Percentiles rank a stretch among this genome's conserved stretches.
phyloP scores from a whole-genome alignment of 1,140 invertebrate genomes.

The Anthonomus grandis region DNA sequence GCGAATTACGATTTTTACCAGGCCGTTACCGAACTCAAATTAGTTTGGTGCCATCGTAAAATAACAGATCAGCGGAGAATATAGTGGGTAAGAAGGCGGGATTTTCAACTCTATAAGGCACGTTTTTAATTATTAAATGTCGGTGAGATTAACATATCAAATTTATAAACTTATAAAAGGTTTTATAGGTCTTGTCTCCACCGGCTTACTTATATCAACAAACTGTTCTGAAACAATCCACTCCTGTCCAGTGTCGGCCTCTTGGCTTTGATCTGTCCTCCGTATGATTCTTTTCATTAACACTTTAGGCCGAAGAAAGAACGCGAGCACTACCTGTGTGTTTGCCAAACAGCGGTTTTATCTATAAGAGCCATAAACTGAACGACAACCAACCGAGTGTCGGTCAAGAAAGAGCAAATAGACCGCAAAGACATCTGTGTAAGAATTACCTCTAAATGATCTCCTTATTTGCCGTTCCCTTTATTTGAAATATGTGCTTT shows the following conservation, averaged over 20 bases:
- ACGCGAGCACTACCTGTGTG: conserved; percentile 26
- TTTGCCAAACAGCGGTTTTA: conserved; percentile 20
- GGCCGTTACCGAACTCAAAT: background rate
- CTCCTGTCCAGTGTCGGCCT: conserved; percentile 1
- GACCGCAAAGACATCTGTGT: conserved; percentile 5
- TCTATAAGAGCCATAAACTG: conserved; percentile 13
- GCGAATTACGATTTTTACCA: conserved; percentile 15
- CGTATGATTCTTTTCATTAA: conserved; percentile 31
- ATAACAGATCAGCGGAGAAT: background rate
- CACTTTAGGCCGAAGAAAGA: conserved; percentile 25
- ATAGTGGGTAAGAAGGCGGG: too few species aligned
- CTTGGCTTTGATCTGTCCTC: conserved; percentile 6
- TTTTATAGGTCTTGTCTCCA: too few species aligned
- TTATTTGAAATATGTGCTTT: too few species aligned
- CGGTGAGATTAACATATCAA: too few species aligned
- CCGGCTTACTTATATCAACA: too few species aligned
- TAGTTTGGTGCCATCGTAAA: background rate
- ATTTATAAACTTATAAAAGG: too few species aligned
- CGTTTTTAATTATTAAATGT: too few species aligned
- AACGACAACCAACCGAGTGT: conserved; percentile 13
- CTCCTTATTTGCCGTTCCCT: too few species aligned
- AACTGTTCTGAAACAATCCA: too few species aligned
- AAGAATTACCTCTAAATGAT: conserved; percentile 8
- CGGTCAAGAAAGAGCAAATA: conserved; percentile 11
- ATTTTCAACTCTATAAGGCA: too few species aligned